These are phyloP conservation scores for Mus minutoides DNA, from an alignment of 2,797 vertebrate species.

Conservation along the genomic window DNA sequence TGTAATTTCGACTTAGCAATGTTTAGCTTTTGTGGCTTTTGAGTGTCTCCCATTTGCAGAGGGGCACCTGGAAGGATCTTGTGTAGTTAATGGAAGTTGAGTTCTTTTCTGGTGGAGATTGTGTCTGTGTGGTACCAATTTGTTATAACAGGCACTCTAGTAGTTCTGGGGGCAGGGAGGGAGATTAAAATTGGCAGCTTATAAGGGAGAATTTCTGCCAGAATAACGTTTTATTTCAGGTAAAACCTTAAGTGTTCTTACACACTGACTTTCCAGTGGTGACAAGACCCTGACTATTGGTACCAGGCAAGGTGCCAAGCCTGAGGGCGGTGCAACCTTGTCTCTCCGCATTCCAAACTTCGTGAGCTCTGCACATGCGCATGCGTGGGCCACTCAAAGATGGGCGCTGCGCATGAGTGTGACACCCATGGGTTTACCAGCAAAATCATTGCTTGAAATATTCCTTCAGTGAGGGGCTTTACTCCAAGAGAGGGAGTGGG, in stretches of 20 bases:
- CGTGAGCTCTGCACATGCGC: neutral
- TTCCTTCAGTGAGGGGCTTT: conserved; percentile 48
- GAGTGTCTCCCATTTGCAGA: neutral
- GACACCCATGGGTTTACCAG: neutral
- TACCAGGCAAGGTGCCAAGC: neutral
- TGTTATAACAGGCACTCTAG: neutral
- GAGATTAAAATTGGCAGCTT: neutral
- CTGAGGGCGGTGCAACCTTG: neutral
- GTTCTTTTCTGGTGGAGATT: neutral
- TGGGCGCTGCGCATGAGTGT: neutral
- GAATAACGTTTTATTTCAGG: neutral
- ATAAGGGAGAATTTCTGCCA: neutral
- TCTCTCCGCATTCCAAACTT: neutral
- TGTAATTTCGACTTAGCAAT: neutral
- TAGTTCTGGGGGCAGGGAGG: neutral
- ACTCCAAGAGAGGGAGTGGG: neutral
- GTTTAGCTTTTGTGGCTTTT: neutral
- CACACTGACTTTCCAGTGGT: neutral
- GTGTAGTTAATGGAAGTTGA: neutral
- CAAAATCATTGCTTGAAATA: conserved; percentile 20
- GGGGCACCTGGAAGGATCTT: neutral
- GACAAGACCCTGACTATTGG: neutral
- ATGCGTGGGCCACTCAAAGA: neutral
- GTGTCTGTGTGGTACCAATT: neutral
- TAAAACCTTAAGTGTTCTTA: neutral